Percentiles rank a stretch among this genome's conserved stretches.
Conservation (phyloP, 2,888 invertebrate species). For the Chymomyza amoena region DNA sequence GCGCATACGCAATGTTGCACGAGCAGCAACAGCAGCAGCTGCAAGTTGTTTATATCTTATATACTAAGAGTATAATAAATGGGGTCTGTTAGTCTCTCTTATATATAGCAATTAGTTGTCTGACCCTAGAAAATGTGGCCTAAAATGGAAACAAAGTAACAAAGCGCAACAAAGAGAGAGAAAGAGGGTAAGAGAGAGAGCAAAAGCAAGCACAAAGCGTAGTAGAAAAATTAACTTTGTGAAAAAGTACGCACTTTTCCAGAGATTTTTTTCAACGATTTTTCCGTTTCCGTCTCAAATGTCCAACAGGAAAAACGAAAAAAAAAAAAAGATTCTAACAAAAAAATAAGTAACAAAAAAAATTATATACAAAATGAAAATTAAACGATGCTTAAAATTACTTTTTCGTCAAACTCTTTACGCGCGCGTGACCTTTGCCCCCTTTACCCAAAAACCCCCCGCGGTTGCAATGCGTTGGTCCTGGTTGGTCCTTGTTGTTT, state of each 20-base stretch:
- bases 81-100: neutral
- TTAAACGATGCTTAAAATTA: constrained; percentile 75
- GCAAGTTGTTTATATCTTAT: neutral
- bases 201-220: constrained; percentile 41
- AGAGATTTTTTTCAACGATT: constrained; percentile 48
- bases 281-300: constrained; percentile 49
- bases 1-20: constrained; percentile 36
- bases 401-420: constrained; percentile 72
- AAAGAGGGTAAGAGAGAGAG: constrained; percentile 9
- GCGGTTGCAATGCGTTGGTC: neutral
- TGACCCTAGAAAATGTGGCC: constrained; percentile 33
- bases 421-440: constrained; percentile 27
- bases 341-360: constrained; percentile 22
- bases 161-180: neutral
- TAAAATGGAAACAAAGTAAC: constrained; percentile 29
- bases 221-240: constrained; percentile 70
- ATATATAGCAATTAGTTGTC: constrained; percentile 37
- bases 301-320: constrained; percentile 22
- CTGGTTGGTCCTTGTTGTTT: constrained; percentile 3
- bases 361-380: constrained; percentile 62
- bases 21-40: neutral
- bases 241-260: constrained; percentile 60
- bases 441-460: neutral
- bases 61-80: neutral
- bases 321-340: neutral